Evolutionary conservation across 2,113 vertebrate species (phyloP), one percentile per base, ranked within the genome.

Genomic region (Poeciliopsis turrubarensis): DNA sequence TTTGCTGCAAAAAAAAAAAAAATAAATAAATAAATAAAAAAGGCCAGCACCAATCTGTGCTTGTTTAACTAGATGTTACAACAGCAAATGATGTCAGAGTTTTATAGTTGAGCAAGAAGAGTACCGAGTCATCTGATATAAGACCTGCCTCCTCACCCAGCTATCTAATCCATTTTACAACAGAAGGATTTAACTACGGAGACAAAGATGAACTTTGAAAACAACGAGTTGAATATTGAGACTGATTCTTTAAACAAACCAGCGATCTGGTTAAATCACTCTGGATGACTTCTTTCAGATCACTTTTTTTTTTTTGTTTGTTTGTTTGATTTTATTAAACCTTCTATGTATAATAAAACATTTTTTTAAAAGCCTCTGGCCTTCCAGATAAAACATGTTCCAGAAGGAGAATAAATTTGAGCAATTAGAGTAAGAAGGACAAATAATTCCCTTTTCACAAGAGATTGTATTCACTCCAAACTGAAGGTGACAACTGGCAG

Each of bases 401-500:
- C 60, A 47, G 19, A 47, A 47, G 39, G 44, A 47, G 44, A 47
- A 47, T 17, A 47, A 19, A 47, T 47, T 9, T 39, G 26, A 47
- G 69, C 65, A 66, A 87, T 86, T 89, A 74, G 81, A 75, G 72
- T 64, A 67, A 80, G 77, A 65, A 26, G 57, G 82, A 86, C 73
- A 77, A 84, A 80, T 78, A 71, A 81, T 73, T 77, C 79, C 60
- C 73, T 85, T 60, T 85, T 85, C 82, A 80, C 8, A 4, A 65
- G 32, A 75, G 78, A 85, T 80, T 37, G 79, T 70, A 83, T 89
- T 34, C 77, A 61, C 63, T 83, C 73, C 64, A 82, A 90, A 84
- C 61, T 80, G 70, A 87, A 88, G 91, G 89, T 88, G 92, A 92
- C 89, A 91, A 91, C 89, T 91, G 91, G 80, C 80, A 74, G 88